Evolutionary conservation across 2,113 vertebrate genomes (phyloP).

Genomic region (Myxocyprinus asiaticus): DNA sequence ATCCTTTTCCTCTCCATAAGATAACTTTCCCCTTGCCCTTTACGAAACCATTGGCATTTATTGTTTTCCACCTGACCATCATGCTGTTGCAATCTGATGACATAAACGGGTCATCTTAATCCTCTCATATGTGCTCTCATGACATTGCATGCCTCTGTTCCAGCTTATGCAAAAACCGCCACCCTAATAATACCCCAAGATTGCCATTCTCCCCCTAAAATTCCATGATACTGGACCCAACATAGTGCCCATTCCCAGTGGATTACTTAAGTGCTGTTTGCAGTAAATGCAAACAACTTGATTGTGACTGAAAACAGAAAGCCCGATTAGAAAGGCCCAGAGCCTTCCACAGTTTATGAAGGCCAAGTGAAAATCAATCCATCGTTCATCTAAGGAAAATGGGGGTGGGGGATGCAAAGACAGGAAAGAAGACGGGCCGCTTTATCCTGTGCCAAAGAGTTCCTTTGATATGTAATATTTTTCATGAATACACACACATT

Average conservation of each 20-base stretch:
- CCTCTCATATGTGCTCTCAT: constrained; percentile 6
- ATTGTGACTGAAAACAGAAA: constrained; percentile 66
- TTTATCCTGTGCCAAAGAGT: constrained; percentile 71
- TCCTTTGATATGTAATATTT: constrained; percentile 62
- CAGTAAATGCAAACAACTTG: constrained; percentile 59
- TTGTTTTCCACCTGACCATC: constrained; percentile 10
- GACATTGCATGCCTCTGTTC: constrained; percentile 22
- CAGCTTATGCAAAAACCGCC: constrained; percentile 7
- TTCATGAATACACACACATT: constrained; percentile 48
- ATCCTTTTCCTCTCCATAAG: neutral
- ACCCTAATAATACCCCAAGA: constrained; percentile 36
- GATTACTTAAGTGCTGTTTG: constrained; percentile 57
- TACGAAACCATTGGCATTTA: neutral
- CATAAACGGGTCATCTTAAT: neutral
- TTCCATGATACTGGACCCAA: constrained; percentile 47
- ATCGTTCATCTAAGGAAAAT: constrained; percentile 50
- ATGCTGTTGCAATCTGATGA: neutral
- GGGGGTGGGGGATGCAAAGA: constrained; percentile 34
- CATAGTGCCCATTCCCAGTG: constrained; percentile 43
- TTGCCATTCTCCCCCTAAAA: constrained; percentile 21
- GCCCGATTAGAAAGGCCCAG: constrained; percentile 48
- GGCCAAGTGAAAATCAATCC: constrained; percentile 63
- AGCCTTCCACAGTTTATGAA: constrained; percentile 61
- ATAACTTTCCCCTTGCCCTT: constrained; percentile 15
- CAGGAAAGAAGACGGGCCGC: constrained; percentile 30